Evolutionary conservation across 2,113 vertebrate genomes (phyloP), one percentile per base, ranked within the genome.

Genomic region (Ciconia maguari): DNA sequence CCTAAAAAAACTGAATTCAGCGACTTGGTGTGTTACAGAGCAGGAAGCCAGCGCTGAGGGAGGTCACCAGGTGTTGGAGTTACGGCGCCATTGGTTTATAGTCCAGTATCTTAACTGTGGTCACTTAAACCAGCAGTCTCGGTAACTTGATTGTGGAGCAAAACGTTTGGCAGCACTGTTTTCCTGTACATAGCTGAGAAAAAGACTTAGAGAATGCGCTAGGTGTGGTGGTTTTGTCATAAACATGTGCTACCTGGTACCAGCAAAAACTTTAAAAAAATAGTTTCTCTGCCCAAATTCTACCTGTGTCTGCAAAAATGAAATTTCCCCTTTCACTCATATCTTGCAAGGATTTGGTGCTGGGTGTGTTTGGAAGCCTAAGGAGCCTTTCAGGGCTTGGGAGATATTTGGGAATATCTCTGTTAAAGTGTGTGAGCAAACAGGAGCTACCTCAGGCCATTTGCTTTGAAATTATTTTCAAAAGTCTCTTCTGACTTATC

Each of bases 71-170:
- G 27, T 4, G 13, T 7, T 19, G 25, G 3, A 13, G 13, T 15
- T 6, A 6, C 22, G 41, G 38, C 4, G 3, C 10, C 10, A 0
- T 2, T 5, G 16, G 4, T 13, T 12, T 25, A 1, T 30, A 5
- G 30, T 13, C 13, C 32, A 1, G 0, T 11, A 1, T 17, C 12
- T 48, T 29, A 13, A 3, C 3, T 19, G 5, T 0, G 20, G 32
- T 16, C 6, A 1, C 34, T 25, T 19, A 9, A 62, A 14, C 7
- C 7, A 26, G 42, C 7, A 8, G 17, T 5, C 19, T 14, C 9
- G 1, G 52, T 44, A 10, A 13, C 38, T 36, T 1, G 3, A 2
- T 1, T 3, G 8, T 3, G 17, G 15, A 19, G 32, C 15, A 29
- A 5, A 54, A 11, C 15, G 64, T 65, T 7, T 18, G 34, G 58